Base-by-base conservation (phyloP, 2,888 invertebrate species). In the Tenthredo livida region DNA sequence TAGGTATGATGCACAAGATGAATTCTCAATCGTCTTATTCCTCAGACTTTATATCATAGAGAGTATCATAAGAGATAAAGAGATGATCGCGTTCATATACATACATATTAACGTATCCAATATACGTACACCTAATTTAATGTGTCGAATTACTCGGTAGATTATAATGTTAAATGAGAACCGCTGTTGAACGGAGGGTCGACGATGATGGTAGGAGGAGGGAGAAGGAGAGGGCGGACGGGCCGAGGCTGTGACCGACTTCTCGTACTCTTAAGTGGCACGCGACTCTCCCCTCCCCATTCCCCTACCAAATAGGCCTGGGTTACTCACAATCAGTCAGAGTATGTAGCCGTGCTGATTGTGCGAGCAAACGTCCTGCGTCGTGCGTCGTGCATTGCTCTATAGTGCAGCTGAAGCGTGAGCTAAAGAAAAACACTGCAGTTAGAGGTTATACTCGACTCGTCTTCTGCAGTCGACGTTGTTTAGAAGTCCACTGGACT, bases 241-340 rank as follows among this genome's bases (percentile, higher is more conserved):
- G 90, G 91, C 90, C 93, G 92, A 92, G 92, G 93, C 92, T 93
- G 90, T 92, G 93, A 93, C 92, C 93, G 93, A 93, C 92, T 93
- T 93, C 91, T 90, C 89, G 90, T 86, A 88, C 89, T 90, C 87
- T 90, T 91, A 93, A 93, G 93, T 93, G 92, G 93, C 92, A 93
- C 93, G 92, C 92, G 91, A 89, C 91, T 92, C 90, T 89, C 89
- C 88, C 89, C 87, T 50, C 85, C 85, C 73, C 77, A 9, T 37
- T 29, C 47, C 50, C 17, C 21, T 29, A 7, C 80, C 58, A 47
- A 83, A 58, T 83, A 83, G 83, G 83, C 83, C 83, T 70, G 54
- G 83, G 83, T 83, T 83, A 83, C 83, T 83, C 83, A 61, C 50
- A 83, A 70, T 83, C 70, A 83, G 65, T 83, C 83, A 61, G 21